Evolutionary conservation across 2,888 invertebrate genomes (phyloP), one percentile per base, ranked within the genome.

Genomic region (Hypomecis atomaria): DNA sequence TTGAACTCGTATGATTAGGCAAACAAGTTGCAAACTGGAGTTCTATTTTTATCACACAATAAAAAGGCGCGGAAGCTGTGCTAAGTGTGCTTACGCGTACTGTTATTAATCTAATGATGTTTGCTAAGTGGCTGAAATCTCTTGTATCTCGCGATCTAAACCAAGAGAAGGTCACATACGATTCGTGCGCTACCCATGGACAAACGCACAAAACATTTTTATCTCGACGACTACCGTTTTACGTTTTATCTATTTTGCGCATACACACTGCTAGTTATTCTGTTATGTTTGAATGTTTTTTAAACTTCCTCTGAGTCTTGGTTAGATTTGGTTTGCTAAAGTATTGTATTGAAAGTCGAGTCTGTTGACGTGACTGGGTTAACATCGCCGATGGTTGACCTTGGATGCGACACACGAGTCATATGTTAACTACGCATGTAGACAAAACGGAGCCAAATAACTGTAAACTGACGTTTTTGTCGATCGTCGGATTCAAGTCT

Each of bases 361-460:
- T 7, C 37, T 34, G 57, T 23, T 33, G 66, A 71, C 73, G 71
- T 65, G 63, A 62, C 37, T 43, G 13, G 50, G 34, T 37, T 72
- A 71, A 75, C 75, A 72, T 78, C 61, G 67, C 67, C 54, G 69
- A 69, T 58, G 52, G 57, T 57, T 47, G 47, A 62, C 48, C 57
- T 78, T 78, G 75, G 67, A 9, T 38, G 11, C 33, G 33, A 7
- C 33, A 37, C 38, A 56, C 59, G 47, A 53, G 50, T 43, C 47
- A 52, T 47, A 23, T 50, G 37, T 37, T 52, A 56, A 2, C 59
- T 65, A 48, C 65, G 65, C 56, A 45, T 56, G 59, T 65, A 61
- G 54, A 43, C 47, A 50, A 52, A 45, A 11, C 37, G 33, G 34
- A 38, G 49, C 6, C 54, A 2, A 0, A 5, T 47, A 57, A 57